These are phyloP conservation scores for Philonicus albiceps DNA, from an alignment of 2,888 invertebrate species.

Conservation along the genomic window DNA sequence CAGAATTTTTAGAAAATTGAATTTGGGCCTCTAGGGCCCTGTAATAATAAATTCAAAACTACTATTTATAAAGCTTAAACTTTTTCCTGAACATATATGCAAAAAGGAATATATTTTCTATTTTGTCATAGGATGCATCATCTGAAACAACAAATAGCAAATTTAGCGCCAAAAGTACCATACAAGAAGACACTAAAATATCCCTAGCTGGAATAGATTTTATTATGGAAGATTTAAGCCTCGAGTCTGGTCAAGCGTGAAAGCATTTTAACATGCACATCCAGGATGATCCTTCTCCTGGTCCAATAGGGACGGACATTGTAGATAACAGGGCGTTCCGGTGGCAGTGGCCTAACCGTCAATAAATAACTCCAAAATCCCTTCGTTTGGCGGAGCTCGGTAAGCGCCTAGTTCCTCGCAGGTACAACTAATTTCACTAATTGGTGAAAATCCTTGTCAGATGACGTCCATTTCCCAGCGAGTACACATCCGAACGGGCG, in stretches of 20 bases:
- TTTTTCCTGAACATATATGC: background rate
- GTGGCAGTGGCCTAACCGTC: background rate
- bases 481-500: background rate
- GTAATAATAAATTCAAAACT: no score
- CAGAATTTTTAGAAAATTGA: no score
- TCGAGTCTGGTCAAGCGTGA: background rate
- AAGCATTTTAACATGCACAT: background rate
- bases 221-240: background rate
- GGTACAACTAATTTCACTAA: slow-evolving; percentile 45
- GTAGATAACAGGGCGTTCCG: background rate
- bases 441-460: slow-evolving; percentile 39
- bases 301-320: background rate
- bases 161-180: background rate
- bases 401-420: slow-evolving; percentile 6
- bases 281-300: background rate
- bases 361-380: slow-evolving; percentile 23
- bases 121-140: background rate
- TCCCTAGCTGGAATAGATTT: background rate
- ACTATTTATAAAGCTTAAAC: background rate
- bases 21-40: no score
- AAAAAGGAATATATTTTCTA: background rate
- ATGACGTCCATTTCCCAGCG: slow-evolving; percentile 28
- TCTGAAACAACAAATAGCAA: background rate
- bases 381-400: background rate
- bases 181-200: background rate